Evolutionary conservation across 1,140 invertebrate genomes (phyloP), one percentile per base, ranked within the genome.

Genomic region (Cotesia chilonis): DNA sequence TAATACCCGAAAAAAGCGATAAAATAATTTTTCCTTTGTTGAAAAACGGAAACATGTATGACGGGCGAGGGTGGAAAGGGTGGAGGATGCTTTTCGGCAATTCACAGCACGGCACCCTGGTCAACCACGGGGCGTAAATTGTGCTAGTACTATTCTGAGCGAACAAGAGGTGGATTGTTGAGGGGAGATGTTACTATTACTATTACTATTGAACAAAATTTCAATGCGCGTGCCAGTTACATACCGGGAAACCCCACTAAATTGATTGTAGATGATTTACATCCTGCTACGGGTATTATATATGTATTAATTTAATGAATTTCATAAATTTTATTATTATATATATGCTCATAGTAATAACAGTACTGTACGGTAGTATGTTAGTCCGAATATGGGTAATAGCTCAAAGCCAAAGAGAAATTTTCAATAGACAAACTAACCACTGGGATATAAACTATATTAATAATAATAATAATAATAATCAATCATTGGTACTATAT

Each of bases 211-310:
- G 41, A 47, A 54, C 3, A 68, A 68, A 68, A 68, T 68, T 55
- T 68, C 51, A 55, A 52, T 68, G 28, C 66, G 47, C 66, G 66
- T 68, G 66, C 51, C 66, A 55, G 52, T 36, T 55, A 54, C 52
- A 55, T 57, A 68, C 66, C 65, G 75, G 78, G 51, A 74, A 74
- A 77, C 75, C 71, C 64, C 73, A 75, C 73, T 76, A 83, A 83
- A 82, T 83, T 83, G 80, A 83, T 83, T 79, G 80, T 80, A 79
- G 38, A 76, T 83, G 80, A 85, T 82, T 85, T 83, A 83, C 81
- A 81, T 71, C 77, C 52, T 80, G 79, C 80, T 79, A 83, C 74
- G 55, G 75, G 79, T 82, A 84, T 84, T 78, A 83, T 84, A 81
- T 83, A 81, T 80, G 14, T 4, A 54, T 36, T 9, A 10, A 83